Conservation (phyloP, 2,113 vertebrate species). For the Gasterosteus nipponicus region DNA sequence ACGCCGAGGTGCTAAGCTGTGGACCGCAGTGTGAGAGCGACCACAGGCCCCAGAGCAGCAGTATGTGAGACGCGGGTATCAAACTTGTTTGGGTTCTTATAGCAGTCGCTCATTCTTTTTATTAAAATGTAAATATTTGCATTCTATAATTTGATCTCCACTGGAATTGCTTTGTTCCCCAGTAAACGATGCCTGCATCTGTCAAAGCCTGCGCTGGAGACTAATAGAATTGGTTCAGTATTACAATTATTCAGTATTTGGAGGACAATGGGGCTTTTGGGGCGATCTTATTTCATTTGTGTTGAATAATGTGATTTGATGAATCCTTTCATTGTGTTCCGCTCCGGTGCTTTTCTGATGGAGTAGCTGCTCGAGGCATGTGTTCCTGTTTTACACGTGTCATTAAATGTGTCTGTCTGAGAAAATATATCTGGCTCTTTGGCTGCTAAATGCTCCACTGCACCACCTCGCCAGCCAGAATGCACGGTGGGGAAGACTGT, state of each 20-base stretch:
- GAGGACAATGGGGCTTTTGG: background rate
- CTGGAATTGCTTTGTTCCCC: background rate
- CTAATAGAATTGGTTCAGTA: background rate
- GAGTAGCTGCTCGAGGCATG: background rate
- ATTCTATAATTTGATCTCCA: background rate
- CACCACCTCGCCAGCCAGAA: background rate
- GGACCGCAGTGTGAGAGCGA: conserved; percentile 70
- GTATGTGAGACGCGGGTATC: conserved; percentile 18
- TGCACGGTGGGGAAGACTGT: too few relatives aligned
- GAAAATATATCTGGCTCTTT: conserved; percentile 5
- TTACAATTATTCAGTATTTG: background rate
- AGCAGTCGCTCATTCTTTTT: background rate
- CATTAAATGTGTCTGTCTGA: conserved; percentile 14
- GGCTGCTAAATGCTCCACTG: background rate
- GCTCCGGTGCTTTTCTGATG: background rate
- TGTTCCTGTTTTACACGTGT: conserved; percentile 2
- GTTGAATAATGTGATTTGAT: background rate
- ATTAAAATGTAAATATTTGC: background rate
- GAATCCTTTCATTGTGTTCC: background rate
- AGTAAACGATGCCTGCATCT: conserved; percentile 1
- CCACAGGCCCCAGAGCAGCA: conserved; percentile 69
- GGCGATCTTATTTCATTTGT: background rate
- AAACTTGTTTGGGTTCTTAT: background rate
- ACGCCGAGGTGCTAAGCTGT: conserved; percentile 76
- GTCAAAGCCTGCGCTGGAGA: background rate